phyloP scores from a whole-genome alignment of 1,140 invertebrate genomes.

The Drosophila tropicalis region DNA sequence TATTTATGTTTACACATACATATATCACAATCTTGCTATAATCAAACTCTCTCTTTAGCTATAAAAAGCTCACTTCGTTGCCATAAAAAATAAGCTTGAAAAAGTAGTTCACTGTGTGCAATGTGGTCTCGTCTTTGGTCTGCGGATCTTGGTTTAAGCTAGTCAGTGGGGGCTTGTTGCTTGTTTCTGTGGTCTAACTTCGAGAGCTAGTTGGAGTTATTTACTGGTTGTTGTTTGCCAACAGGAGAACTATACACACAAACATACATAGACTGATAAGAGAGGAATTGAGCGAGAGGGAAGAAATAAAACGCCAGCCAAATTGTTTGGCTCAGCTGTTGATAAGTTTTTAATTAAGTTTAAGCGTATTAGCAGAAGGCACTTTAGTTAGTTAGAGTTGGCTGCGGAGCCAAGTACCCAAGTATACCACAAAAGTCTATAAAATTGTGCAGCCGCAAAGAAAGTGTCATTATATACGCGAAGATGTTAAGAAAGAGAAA shows the following conservation, averaged over 20 bases:
- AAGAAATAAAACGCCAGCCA: constrained; percentile 47
- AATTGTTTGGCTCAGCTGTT: constrained; percentile 71
- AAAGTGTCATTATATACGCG: constrained; percentile 17
- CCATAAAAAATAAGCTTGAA: constrained; percentile 11
- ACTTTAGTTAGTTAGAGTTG: constrained; percentile 45
- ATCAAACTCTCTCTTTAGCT: background rate
- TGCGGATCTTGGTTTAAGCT: background rate
- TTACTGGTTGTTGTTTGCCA: constrained; percentile 13
- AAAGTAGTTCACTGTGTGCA: constrained; percentile 6
- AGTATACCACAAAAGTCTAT: constrained; percentile 14
- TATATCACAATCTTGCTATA: background rate
- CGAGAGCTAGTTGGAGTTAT: constrained; percentile 13
- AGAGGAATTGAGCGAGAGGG: background rate
- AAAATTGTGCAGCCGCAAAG: constrained; percentile 18
- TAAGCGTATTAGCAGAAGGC: constrained; percentile 65
- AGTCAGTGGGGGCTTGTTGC: background rate
- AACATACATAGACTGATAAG: background rate
- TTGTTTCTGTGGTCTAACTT: constrained; percentile 3
- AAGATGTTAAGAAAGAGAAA: background rate
- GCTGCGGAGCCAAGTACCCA: background rate
- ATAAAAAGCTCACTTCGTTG: constrained; percentile 6
- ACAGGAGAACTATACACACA: background rate
- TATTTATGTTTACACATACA: no score
- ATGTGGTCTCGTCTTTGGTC: constrained; percentile 3
- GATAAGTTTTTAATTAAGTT: constrained; percentile 79